Evolutionary conservation across 2,113 vertebrate genomes (phyloP), one percentile per base, ranked within the genome.

Genomic region (Collichthys lucidus): DNA sequence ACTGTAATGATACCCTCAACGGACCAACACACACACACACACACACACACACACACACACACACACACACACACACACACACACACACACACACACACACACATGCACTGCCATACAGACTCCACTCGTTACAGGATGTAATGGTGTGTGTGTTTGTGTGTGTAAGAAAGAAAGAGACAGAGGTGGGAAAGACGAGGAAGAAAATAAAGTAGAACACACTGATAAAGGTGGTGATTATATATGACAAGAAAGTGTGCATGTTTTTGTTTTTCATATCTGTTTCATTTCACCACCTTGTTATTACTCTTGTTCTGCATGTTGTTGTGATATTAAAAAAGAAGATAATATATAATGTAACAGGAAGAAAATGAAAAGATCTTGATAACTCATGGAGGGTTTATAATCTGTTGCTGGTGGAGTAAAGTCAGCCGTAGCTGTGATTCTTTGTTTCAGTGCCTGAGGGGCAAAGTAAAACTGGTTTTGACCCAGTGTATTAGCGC

Each of bases 1-100:
- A 91, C 91, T 88, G 89, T 92, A 94, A 93, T 91, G 89, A 93
- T 89, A 91, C 86, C 76, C 92, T 90, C 85, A 79, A 29, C 22
- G 57, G 70, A 60, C 71, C 65, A 69, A 69, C 42, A 76, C 84
- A 63, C 83, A 74, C 86, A 66, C 65, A 77, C 26, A 49, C 80
- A 62, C 70, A 83, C 69, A 50, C 82, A 77, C 83, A 79, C 83
- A 42, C 71, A 74, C 80, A 73, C 84, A 26, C 26, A 26, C 26
- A 26, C 26, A 26, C 26, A 26, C 26, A 26, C 26, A 26, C 26
- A 26, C 26, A 26, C 26, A 26, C 26, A 26, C 24, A 26, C 24
- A 26, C 2, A 26, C 24, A 26, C 2, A 26, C 24, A 26, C 24
- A 26, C 2, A 26, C 24, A 26, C 2, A 2, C 24, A 26, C 24